Evolutionary conservation across 1,140 invertebrate genomes (phyloP), one percentile per base, ranked within the genome.

Genomic region (Drosophila ercepeae): DNA sequence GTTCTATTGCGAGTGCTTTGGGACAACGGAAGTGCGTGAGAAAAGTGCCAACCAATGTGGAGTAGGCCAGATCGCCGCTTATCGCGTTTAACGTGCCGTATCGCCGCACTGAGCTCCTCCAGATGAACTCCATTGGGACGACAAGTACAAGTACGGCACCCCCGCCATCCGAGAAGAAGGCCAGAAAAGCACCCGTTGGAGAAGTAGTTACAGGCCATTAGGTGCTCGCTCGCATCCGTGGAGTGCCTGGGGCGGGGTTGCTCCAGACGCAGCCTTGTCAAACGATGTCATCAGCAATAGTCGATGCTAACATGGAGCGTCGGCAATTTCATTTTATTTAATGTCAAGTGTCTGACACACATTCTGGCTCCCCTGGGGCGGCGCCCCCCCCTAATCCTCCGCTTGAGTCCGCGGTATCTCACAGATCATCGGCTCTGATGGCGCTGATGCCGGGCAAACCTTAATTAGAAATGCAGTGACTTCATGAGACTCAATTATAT

Each of bases 391-490:
- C 7, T 27, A 8, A 2, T 16, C 49, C 3, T 21, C 32, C 46
- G 9, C 16, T n/a, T n/a, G n/a, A n/a, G n/a, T n/a, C n/a, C 1
- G n/a, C n/a, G 19, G 32, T 77, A 54, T 71, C 57, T 53, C 13
- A 34, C 19, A 63, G 41, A 88, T 58, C 68, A 75, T 75, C 72
- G 32, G 18, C 45, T 42, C 51, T 39, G 46, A 73, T 55, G 51
- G 42, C 25, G 41, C 46, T 39, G 46, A 64, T 55, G 51, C 34
- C 32, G 51, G 54, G 29, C 21, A 44, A 59, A 79, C 57, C 76
- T 67, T 79, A 86, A 86, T 86, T 88, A 82, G 49, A 78, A 78
- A 75, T 86, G 82, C 82, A 82, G 46, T 59, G 69, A 61, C 61
- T 64, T 55, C 46, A 57, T 39, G 51, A 14, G 41, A 72, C 46